A percentile compares a stretch with the other conserved stretches of the same genome.
Evolutionary conservation across 2,113 vertebrate species (phyloP).

Genomic region (Brienomyrus brachyistius): DNA sequence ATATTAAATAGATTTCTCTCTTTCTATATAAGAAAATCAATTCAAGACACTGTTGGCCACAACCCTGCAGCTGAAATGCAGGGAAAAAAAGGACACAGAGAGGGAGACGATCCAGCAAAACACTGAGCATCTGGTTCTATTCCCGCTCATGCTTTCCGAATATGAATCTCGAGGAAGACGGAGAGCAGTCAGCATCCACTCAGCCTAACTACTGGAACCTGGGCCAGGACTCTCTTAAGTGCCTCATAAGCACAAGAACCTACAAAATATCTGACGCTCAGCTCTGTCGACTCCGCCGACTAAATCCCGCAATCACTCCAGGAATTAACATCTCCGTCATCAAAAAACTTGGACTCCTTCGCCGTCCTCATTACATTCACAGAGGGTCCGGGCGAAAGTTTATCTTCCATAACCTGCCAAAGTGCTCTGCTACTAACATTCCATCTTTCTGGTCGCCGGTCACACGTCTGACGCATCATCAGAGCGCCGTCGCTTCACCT

Average conservation of each 20-base stretch:
- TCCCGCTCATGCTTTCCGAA: background rate
- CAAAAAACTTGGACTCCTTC: too few relatives aligned
- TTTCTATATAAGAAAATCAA: background rate
- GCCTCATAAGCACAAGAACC: background rate
- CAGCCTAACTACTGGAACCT: background rate
- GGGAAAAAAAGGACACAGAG: background rate
- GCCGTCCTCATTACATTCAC: too few relatives aligned
- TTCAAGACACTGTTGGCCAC: background rate
- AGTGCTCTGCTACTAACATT: too few relatives aligned
- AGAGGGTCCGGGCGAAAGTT: too few relatives aligned
- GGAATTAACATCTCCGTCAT: too few relatives aligned
- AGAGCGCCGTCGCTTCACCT: too few relatives aligned
- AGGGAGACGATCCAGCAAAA: background rate
- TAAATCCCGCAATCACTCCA: too few relatives aligned
- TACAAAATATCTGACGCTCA: too few relatives aligned
- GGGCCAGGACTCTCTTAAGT: background rate
- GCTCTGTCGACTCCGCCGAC: too few relatives aligned
- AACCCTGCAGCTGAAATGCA: background rate
- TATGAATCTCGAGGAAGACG: background rate
- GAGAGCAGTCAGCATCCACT: background rate
- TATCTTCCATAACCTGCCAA: too few relatives aligned
- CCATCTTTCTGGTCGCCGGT: too few relatives aligned
- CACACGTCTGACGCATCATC: too few relatives aligned
- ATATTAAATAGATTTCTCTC: background rate
- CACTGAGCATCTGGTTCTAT: slow-evolving; percentile 10